phyloP scores from a whole-genome alignment of 2,888 invertebrate species.

The Nesidiocoris tenuis region DNA sequence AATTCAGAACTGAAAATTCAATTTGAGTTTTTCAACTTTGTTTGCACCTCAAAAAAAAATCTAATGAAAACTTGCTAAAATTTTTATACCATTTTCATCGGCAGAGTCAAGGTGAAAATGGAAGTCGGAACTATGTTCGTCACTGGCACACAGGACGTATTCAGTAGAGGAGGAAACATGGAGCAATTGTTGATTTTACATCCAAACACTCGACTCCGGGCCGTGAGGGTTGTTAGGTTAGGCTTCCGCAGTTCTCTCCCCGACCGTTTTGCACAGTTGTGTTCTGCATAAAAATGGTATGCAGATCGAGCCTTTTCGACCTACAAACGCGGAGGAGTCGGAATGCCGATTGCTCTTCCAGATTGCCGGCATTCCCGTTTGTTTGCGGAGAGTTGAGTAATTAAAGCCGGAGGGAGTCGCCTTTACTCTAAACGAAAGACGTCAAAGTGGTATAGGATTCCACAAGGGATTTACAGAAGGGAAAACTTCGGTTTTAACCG shows the following conservation, averaged over 20 bases:
- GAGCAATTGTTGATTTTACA: not conserved
- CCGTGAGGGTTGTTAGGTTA: not conserved
- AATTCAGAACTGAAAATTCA: too few relatives aligned
- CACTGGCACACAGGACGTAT: too few relatives aligned
- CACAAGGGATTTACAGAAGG: not conserved
- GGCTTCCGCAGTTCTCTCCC: not conserved
- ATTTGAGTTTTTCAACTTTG: too few relatives aligned
- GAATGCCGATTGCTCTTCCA: not conserved
- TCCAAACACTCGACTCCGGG: not conserved
- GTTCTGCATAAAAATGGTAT: not conserved
- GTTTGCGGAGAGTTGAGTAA: not conserved
- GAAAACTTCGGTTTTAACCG: not conserved
- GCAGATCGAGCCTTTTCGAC: not conserved
- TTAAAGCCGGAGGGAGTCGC: not conserved
- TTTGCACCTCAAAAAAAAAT: too few relatives aligned
- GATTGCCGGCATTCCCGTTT: not conserved
- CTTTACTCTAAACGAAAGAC: not conserved
- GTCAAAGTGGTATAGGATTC: not conserved
- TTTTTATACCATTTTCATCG: too few relatives aligned
- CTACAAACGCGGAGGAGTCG: not conserved
- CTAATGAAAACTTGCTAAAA: too few relatives aligned
- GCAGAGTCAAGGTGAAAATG: too few relatives aligned
- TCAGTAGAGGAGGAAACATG: not conserved
- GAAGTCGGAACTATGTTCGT: not conserved
- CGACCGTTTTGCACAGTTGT: not conserved